Conservation (phyloP, 2,797 vertebrate genomes). For the Acropternis orthonyx region DNA sequence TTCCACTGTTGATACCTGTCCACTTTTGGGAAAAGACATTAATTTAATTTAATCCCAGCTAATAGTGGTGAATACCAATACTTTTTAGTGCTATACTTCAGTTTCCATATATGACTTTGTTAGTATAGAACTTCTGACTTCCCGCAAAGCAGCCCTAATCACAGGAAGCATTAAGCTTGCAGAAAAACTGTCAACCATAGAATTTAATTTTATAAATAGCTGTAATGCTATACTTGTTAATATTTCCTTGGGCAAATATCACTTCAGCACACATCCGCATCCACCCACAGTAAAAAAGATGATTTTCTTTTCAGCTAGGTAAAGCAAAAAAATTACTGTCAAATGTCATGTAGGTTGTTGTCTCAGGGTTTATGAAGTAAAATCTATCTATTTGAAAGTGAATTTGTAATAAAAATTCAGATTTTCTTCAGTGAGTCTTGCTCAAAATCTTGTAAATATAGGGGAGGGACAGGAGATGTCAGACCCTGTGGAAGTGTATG, state of each 20-base stretch:
- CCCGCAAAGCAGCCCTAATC: not conserved
- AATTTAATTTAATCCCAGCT: not conserved
- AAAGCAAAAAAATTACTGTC: not conserved
- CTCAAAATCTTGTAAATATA: not conserved
- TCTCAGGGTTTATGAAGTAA: not conserved
- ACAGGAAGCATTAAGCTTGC: not conserved
- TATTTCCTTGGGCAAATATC: not conserved
- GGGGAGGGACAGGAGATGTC: not conserved
- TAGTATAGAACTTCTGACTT: slow-evolving; percentile 11
- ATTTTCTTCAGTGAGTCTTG: not conserved
- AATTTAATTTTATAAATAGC: slow-evolving; percentile 11
- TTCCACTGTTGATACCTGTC: not conserved
- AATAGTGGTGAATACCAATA: not conserved
- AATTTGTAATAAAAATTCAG: not conserved
- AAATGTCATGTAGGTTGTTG: not conserved
- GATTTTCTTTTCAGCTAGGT: not conserved
- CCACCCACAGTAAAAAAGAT: not conserved
- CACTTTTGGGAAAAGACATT: not conserved
- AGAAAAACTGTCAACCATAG: not conserved
- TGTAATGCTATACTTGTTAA: not conserved
- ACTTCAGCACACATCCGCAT: not conserved
- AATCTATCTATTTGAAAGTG: not conserved
- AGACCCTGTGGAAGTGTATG: not conserved
- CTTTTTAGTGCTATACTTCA: not conserved
- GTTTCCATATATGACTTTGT: not conserved